Percentiles rank a stretch among this genome's conserved stretches.
Evolutionary conservation across 2,888 invertebrate species (phyloP).

Genomic region (Caenorhabditis sinica): DNA sequence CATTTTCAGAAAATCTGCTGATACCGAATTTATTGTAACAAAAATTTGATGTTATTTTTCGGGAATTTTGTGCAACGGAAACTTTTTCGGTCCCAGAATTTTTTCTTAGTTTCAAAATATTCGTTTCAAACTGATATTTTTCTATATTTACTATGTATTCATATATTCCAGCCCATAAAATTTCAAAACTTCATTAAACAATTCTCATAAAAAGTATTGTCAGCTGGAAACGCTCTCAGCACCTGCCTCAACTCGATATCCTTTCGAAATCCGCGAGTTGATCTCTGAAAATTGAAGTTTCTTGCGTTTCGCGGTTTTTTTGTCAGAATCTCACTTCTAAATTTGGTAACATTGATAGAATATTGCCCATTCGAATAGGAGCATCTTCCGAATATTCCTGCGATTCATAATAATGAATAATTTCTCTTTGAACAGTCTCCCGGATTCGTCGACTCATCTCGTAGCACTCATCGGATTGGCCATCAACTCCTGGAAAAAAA

Average conservation of each 20-base stretch:
- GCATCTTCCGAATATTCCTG: neutral
- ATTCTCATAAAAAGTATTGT: constrained; percentile 9
- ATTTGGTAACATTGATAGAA: constrained; percentile 31
- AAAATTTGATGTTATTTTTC: no score
- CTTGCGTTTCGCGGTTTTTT: neutral
- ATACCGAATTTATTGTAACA: no score
- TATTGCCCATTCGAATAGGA: constrained; percentile 28
- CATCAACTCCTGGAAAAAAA: constrained; percentile 21
- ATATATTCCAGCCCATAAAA: neutral
- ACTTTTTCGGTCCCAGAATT: no score
- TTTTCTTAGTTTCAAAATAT: no score
- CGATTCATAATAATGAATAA: constrained; percentile 9
- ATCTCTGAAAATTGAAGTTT: constrained; percentile 9
- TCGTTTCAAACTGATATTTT: no score
- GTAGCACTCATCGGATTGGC: constrained; percentile 24
- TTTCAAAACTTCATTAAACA: constrained; percentile 23
- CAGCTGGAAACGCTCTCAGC: constrained; percentile 19
- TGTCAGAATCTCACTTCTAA: constrained; percentile 1
- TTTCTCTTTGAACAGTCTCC: constrained; percentile 20
- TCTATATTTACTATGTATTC: no score
- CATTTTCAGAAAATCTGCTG: no score
- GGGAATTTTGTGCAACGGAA: no score
- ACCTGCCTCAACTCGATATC: constrained; percentile 23
- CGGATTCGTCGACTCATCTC: constrained; percentile 10
- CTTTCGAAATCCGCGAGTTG: constrained; percentile 4